Evolutionary conservation across 2,797 vertebrate species (phyloP).

Genomic region (Arrhamphus sclerolepis): DNA sequence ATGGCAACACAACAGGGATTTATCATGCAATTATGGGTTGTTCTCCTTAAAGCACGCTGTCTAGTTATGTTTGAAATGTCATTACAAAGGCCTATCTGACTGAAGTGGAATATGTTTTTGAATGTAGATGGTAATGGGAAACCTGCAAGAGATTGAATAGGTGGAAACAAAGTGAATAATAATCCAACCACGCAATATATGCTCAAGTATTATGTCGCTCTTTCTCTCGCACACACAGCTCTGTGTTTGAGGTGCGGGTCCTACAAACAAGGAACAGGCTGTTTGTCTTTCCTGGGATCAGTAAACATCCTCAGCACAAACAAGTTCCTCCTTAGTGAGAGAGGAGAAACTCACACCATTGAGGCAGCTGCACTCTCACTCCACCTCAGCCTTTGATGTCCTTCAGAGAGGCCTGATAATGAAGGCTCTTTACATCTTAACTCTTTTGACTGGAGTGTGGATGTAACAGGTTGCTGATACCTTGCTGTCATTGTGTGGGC

Average conservation of each 20-base stretch:
- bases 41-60: too few relatives aligned
- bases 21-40: too few relatives aligned
- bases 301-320: constrained; percentile 87
- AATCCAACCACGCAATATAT: constrained; percentile 65
- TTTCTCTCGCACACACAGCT: constrained; percentile 33
- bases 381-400: constrained; percentile 77
- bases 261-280: constrained; percentile 74
- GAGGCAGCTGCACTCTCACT: constrained; percentile 84
- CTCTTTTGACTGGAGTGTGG: constrained; percentile 76
- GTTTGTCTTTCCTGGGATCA: constrained; percentile 85
- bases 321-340: constrained; percentile 75
- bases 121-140: constrained; percentile 45
- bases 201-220: constrained; percentile 42
- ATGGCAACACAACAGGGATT: too few relatives aligned
- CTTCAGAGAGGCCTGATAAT: constrained; percentile 78
- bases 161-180: constrained; percentile 60
- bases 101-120: not conserved
- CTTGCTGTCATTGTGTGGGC: constrained; percentile 31
- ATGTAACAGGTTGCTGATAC: constrained; percentile 63
- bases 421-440: constrained; percentile 74
- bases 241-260: constrained; percentile 71
- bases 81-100: too few relatives aligned
- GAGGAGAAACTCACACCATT: constrained; percentile 81
- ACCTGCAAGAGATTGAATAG: constrained; percentile 52
- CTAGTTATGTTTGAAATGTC: too few relatives aligned